Conservation (phyloP, 2,888 invertebrate species). For the Pycnomerus fuliginosus region DNA sequence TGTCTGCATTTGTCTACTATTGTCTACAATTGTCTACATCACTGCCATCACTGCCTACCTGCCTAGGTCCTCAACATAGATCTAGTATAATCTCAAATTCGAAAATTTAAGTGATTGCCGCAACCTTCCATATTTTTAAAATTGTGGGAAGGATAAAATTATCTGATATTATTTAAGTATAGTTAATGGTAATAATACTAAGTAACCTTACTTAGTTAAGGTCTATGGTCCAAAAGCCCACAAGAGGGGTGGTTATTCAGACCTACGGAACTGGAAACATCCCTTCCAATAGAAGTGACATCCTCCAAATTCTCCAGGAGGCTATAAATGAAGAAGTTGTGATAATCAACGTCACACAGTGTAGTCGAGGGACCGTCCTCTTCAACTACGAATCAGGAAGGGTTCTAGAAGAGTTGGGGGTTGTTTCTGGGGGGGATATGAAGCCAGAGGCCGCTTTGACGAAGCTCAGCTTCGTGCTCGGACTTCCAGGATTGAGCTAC, state of each 20-base stretch:
- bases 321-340: slow-evolving; percentile 79
- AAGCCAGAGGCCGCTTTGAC: slow-evolving; percentile 92
- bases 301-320: slow-evolving; percentile 68
- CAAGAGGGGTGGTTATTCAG: slow-evolving; percentile 80
- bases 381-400: slow-evolving; percentile 84
- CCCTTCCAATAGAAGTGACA: slow-evolving; percentile 78
- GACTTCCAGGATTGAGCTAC: slow-evolving; percentile 67
- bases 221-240: slow-evolving; percentile 73
- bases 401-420: slow-evolving; percentile 68
- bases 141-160: no score
- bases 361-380: slow-evolving; percentile 75
- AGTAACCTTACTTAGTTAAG: no score
- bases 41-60: no score
- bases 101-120: no score
- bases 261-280: slow-evolving; percentile 94
- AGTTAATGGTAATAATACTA: no score
- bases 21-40: no score
- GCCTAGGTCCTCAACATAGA: no score
- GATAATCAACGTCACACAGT: slow-evolving; percentile 91
- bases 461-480: slow-evolving; percentile 85
- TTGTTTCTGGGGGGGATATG: slow-evolving; percentile 81
- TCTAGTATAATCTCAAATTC: no score
- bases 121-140: no score
- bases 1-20: no score
- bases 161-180: no score